Conservation (phyloP, 92 coral and sea anemone species). For the Umimayanthus chanpuru region DNA sequence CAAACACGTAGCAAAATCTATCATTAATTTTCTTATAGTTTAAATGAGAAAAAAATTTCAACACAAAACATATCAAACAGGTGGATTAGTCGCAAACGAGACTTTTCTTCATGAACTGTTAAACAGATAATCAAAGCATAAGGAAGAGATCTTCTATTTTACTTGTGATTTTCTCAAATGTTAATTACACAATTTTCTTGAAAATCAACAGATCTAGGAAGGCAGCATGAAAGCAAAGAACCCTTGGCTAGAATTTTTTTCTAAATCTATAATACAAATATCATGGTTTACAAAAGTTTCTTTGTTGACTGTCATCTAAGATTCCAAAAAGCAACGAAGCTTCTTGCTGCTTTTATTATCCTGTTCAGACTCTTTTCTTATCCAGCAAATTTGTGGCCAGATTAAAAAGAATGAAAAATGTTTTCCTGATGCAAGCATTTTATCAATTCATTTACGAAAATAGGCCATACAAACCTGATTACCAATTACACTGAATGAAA, state of each 20-base stretch:
- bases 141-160: neutral
- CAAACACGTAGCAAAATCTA: no score
- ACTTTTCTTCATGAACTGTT: neutral
- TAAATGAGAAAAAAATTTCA: neutral
- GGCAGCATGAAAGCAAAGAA: neutral
- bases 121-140: neutral
- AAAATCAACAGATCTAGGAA: neutral
- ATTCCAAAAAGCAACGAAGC: neutral
- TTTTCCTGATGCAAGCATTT: slow-evolving; percentile 23
- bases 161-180: neutral
- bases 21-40: no score
- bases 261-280: neutral
- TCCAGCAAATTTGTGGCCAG: neutral
- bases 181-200: neutral
- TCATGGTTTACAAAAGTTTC: neutral
- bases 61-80: neutral
- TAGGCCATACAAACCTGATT: neutral
- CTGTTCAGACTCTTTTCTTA: neutral
- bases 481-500: slow-evolving; percentile 2
- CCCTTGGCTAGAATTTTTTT: neutral
- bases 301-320: neutral
- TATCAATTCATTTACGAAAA: neutral
- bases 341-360: neutral
- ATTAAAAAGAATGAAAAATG: neutral
- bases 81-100: neutral